Percentiles rank a stretch among this genome's conserved stretches.
Conservation (phyloP, 2,888 invertebrate species). For the Pocota personata region DNA sequence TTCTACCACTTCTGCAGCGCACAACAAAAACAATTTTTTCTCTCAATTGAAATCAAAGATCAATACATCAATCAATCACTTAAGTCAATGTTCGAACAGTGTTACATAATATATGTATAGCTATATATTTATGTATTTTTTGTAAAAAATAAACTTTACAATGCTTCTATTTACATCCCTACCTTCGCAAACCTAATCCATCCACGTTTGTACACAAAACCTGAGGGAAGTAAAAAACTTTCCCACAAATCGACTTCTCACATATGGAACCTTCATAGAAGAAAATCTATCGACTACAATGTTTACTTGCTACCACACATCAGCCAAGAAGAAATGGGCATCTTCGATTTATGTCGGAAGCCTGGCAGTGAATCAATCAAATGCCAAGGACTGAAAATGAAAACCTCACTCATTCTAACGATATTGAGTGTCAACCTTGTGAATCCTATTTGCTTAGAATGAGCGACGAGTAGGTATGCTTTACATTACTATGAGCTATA, state of each 20-base stretch:
- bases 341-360: slow-evolving; percentile 15
- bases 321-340: slow-evolving; percentile 13
- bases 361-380: slow-evolving; percentile 66
- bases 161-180: not conserved
- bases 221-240: not conserved
- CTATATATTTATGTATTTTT: not conserved
- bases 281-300: slow-evolving; percentile 18
- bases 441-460: slow-evolving; percentile 24
- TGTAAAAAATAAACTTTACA: not conserved
- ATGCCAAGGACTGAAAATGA: slow-evolving; percentile 52
- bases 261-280: not conserved
- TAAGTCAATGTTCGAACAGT: slow-evolving; percentile 26
- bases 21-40: not conserved
- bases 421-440: slow-evolving; percentile 50
- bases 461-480: not conserved
- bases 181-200: not conserved
- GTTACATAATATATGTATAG: not conserved
- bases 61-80: slow-evolving; percentile 53
- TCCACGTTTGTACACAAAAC: not conserved
- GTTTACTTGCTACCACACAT: slow-evolving; percentile 11
- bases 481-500: not conserved
- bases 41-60: slow-evolving; percentile 27
- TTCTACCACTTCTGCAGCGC: too few relatives aligned
- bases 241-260: not conserved
- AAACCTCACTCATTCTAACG: slow-evolving; percentile 57